These are phyloP conservation scores for Nanorana parkeri DNA, from an alignment of 2,113 vertebrate species.

Conservation along the genomic window DNA sequence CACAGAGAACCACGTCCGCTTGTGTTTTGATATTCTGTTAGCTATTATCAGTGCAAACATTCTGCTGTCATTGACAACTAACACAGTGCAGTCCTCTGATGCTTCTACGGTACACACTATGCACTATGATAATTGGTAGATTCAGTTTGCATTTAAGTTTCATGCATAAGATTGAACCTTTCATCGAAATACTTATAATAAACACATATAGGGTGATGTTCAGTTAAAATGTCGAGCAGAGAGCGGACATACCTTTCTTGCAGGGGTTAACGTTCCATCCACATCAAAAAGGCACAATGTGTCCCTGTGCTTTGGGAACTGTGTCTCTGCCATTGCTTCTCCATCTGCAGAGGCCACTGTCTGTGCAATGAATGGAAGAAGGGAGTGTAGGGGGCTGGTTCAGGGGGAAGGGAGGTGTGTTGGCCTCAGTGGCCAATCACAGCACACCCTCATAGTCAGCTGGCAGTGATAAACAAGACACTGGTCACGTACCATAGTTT, in stretches of 20 bases:
- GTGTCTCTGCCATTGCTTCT: constrained; percentile 62
- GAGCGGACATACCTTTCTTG: constrained; percentile 81
- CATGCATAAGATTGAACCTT: too few relatives aligned
- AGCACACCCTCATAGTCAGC: background rate
- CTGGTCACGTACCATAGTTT: constrained; percentile 18
- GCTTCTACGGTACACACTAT: too few relatives aligned
- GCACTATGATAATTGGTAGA: too few relatives aligned
- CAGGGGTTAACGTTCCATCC: constrained; percentile 90
- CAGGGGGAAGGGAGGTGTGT: background rate
- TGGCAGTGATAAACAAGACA: constrained; percentile 46
- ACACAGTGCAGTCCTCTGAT: too few relatives aligned
- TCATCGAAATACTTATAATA: background rate
- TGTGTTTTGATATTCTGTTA: too few relatives aligned
- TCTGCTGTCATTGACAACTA: too few relatives aligned
- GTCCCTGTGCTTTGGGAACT: constrained; percentile 59
- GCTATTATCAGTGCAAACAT: too few relatives aligned
- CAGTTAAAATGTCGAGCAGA: background rate
- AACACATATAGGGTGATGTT: background rate
- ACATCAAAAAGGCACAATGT: constrained; percentile 93
- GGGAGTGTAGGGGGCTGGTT: constrained; percentile 20
- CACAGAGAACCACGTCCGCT: too few relatives aligned
- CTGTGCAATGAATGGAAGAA: constrained; percentile 15
- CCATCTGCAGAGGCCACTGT: constrained; percentile 45
- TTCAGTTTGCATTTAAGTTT: too few relatives aligned
- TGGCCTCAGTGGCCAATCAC: background rate